Evolutionary conservation across 2,113 vertebrate species (phyloP), one percentile per base, ranked within the genome.

Genomic region (Centrocercus urophasianus): DNA sequence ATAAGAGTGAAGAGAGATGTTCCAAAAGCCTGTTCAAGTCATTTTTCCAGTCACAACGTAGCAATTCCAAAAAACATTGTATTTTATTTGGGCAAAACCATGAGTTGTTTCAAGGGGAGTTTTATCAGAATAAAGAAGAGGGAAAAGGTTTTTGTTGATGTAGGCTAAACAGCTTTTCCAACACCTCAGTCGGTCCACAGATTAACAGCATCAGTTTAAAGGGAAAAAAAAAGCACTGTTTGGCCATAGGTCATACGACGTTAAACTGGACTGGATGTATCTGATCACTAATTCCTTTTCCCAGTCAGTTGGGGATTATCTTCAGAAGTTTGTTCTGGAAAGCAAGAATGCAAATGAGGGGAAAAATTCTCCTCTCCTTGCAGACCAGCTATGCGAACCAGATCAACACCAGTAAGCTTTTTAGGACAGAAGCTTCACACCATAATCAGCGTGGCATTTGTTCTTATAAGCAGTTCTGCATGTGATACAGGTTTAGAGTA

Each of bases 321-420:
- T 72, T 28, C 36, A 75, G 47, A 42, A 40, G 21, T 19, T 94
- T 43, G 40, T 72, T 72, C 48, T 70, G n/a, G 43, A 92, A 93
- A 84, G 52, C 24, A 78, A 30, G 48, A 86, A 88, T n/a, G 34
- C 6, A 8, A 27, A 18, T 3, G 15, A 67, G 20, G 17, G 59
- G 73, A 86, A 54, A 83, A 69, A 22, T 15, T 3, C 5, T 77
- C 13, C 11, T 79, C 11, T 61, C 77, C 36, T 48, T 42, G 42
- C 28, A 22, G 47, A 52, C 4, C 30, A 81, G 36, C 47, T 78
- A 38, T 5, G 0, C 63, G 67, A 85, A 89, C 34, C 38, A 32
- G 67, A 66, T 59, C n/a, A 38, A 72, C 10, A 0, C 0, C 0
- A 1, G 7, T 45, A 80, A 91, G 27, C 19, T 1, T 43, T 74